Evolutionary conservation across 1,140 invertebrate species (phyloP), one percentile per base, ranked within the genome.

Genomic region (Macrobrachium nipponense): DNA sequence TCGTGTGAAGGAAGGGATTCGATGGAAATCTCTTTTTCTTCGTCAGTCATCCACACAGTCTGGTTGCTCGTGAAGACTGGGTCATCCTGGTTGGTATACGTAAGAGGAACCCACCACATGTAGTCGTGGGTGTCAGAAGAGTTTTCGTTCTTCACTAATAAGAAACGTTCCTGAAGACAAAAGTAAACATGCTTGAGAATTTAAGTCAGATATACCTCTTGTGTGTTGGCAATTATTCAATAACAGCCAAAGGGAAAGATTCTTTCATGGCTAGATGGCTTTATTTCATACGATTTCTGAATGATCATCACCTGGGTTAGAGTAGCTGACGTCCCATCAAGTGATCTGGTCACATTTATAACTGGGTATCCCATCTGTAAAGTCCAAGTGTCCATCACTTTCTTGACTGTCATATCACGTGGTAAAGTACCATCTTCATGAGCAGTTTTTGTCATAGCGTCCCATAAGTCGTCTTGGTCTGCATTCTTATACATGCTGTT

Each of bases 51-150:
- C 87, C 87, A 88, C 23, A 20, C 72, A 7, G 72, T 68, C 10
- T 77, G 20, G 7, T 83, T 73, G 14, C 75, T 12, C 36, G 20
- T 83, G 82, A 84, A 83, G 72, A 72, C 66, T 20, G 66, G 73
- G 27, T 60, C 18, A 43, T 36, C 20, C 44, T 82, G 23, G 10
- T 20, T 84, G 36, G 88, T 86, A 80, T 78, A 88, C 5, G 80
- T 86, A 15, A 89, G 80, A 17, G 88, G 88, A 14, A 89, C 81
- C 87, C 83, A 88, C 88, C 88, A 89, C 44, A 27, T 82, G 87
- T 84, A 84, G n/a, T 18, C 75, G 27, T 79, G 80, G 27, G 20
- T 23, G 18, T 75, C 66, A 6, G 8, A 60, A 14, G 20, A 51
- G 51, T 68, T 82, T 23, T 72, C 23, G 11, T 27, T 66, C n/a